Evolutionary conservation across 2,888 invertebrate genomes (phyloP).

Genomic region (Pseudeuparius sepicola): DNA sequence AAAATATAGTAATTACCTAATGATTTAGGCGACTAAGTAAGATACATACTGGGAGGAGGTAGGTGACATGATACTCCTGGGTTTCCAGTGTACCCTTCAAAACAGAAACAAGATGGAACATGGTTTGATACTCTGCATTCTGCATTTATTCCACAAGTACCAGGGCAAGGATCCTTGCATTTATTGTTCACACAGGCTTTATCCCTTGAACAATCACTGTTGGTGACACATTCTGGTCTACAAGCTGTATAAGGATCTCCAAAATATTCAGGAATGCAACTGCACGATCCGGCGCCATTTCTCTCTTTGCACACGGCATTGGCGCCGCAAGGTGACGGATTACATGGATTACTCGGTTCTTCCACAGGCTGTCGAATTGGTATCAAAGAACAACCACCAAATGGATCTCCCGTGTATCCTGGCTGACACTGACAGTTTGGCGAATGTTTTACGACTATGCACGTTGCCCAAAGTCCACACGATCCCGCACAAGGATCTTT

Average conservation of each 20-base stretch:
- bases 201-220: conserved; percentile 66
- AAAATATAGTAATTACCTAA: conserved; percentile 1
- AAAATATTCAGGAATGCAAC: conserved; percentile 70
- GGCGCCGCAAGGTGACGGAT: conserved; percentile 78
- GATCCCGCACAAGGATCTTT: conserved; percentile 76
- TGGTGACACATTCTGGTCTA: conserved; percentile 75
- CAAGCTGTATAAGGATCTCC: conserved; percentile 84
- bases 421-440: conserved; percentile 73
- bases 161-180: conserved; percentile 74
- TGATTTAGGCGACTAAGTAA: too few relatives aligned
- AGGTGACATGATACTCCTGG: conserved; percentile 45
- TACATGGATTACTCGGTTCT: conserved; percentile 65
- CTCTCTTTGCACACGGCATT: conserved; percentile 76
- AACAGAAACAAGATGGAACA: conserved; percentile 69
- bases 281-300: conserved; percentile 74
- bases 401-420: conserved; percentile 78
- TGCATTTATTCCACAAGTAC: conserved; percentile 71
- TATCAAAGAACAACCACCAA: conserved; percentile 53
- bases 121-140: conserved; percentile 75
- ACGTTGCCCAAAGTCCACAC: conserved; percentile 69
- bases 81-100: conserved; percentile 69
- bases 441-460: conserved; percentile 72
- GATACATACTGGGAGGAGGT: conserved; percentile 32
- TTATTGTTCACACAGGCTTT: conserved; percentile 77
- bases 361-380: conserved; percentile 38